A percentile compares a stretch with the other conserved stretches of the same genome.
Conservation (phyloP, 2,113 vertebrate species). For the Microtus richardsoni region DNA sequence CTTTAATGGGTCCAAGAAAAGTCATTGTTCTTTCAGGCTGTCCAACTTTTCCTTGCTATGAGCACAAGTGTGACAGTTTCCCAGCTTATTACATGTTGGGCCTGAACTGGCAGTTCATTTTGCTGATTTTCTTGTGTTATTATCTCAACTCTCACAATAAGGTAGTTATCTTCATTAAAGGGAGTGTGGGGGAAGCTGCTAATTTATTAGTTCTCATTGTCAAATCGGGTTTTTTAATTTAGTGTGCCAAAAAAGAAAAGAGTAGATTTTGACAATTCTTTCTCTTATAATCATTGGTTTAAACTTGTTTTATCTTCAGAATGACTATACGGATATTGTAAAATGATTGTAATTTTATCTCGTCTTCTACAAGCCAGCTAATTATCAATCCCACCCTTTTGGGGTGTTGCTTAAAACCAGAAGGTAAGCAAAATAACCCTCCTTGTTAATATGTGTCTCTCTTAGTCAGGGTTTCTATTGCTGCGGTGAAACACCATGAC, state of each 20-base stretch:
- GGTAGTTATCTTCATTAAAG: neutral
- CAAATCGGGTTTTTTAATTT: neutral
- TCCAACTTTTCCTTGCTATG: neutral
- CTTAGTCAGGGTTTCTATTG: neutral
- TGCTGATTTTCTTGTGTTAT: neutral
- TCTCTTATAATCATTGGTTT: neutral
- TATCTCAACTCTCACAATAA: neutral
- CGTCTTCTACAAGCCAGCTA: neutral
- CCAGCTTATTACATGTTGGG: neutral
- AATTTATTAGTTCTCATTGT: neutral
- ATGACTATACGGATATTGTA: neutral
- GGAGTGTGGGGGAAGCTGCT: neutral
- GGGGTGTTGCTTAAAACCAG: neutral
- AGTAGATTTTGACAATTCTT: neutral
- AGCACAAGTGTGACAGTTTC: neutral
- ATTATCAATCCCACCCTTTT: neutral
- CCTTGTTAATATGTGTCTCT: neutral
- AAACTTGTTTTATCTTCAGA: constrained; percentile 44
- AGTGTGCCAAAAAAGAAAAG: neutral
- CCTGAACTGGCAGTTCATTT: neutral
- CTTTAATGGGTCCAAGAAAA: neutral
- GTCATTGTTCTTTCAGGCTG: neutral
- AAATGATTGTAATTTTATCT: constrained; percentile 32
- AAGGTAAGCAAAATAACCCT: constrained; percentile 4
- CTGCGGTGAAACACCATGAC: neutral